Percentiles rank a stretch among this genome's conserved stretches.
phyloP scores from a whole-genome alignment of 37 sponge, comb jelly and placozoan genomes.

The Diacarnus erythraeanus region DNA sequence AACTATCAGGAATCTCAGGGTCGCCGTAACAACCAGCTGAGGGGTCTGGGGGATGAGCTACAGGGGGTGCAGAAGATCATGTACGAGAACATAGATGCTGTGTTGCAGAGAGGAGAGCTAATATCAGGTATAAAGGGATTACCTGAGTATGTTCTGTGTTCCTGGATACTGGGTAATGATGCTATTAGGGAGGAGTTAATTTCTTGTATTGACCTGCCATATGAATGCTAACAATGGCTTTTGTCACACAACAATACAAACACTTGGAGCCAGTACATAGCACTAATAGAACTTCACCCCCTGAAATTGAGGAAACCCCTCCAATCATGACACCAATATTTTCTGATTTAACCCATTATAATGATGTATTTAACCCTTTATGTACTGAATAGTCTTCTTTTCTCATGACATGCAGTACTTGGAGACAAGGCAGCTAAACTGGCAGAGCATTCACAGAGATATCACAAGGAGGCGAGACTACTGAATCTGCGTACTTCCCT shows the following conservation, averaged over 20 bases:
- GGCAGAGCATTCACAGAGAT: slow-evolving; percentile 70
- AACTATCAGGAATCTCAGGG: slow-evolving; percentile 76
- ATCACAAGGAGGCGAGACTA: slow-evolving; percentile 75
- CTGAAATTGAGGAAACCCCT: too few species aligned
- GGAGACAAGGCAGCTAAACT: slow-evolving; percentile 76
- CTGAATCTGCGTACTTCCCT: slow-evolving; percentile 86
- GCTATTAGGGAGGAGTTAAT: too few species aligned
- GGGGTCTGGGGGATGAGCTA: slow-evolving; percentile 80
- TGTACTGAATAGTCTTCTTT: background rate
- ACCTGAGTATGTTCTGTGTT: too few species aligned
- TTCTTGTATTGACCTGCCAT: too few species aligned
- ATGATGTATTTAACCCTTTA: background rate
- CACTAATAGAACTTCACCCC: too few species aligned
- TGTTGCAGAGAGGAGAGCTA: slow-evolving; percentile 93
- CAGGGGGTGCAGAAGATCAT: slow-evolving; percentile 98
- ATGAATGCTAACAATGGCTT: too few species aligned
- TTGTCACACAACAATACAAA: too few species aligned
- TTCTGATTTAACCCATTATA: too few species aligned
- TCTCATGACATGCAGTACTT: slow-evolving; percentile 44
- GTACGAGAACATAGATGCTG: slow-evolving; percentile 98
- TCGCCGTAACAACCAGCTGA: slow-evolving; percentile 56
- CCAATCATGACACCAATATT: too few species aligned
- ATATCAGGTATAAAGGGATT: slow-evolving; percentile 82
- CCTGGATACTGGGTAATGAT: too few species aligned
- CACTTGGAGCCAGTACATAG: too few species aligned